Base-by-base conservation (phyloP, 2,888 invertebrate species). In the Melieria omissa region DNA sequence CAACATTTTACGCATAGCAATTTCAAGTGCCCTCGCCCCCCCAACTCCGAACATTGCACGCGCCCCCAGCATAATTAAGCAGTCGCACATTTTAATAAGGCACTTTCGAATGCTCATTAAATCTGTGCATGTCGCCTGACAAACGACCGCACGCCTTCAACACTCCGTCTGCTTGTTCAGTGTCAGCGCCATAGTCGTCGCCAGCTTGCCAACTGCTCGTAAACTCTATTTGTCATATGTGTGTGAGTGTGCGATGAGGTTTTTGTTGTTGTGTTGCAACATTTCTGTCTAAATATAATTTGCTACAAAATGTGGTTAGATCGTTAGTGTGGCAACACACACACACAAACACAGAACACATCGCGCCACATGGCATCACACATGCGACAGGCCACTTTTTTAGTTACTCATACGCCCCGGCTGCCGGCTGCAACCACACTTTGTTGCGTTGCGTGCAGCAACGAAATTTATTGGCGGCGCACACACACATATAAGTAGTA, bases 301-400 rank as follows among this genome's bases (percentile, higher is more conserved):
- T 82, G 82, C 79, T 77, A 75, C 80, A 80, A 80, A 81, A 81
- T 81, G 81, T 81, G 81, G 81, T 82, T 78, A 81, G 79, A 80
- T 82, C 82, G 82, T 82, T 82, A 82, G 65, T 65, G 54, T 49
- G 14, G 58, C 64, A 58, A 49, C 66, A 41, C 5, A 12, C 66
- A 41, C 5, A 12, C 29, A 29, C 29, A 29, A 16, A 16, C 16
- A 16, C 16, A 16, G 16, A 52, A 44, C 65, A 65, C 52, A 65
- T 54, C 65, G 54, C 54, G 44, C 54, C 52, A 57, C 47, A 46
- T 64, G 41, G 47, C 54, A 55, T 9, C 12, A 55, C 16, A 63
- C 55, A 46, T 44, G 8, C 29, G 41, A 42, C 29, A 9, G 12
- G 41, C 8, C 42, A n/a, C 49, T 44, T 45, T 42, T 29, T 29